These are phyloP conservation scores for Zonotrichia albicollis DNA, from an alignment of 2,797 vertebrate species.

Conservation along the genomic window DNA sequence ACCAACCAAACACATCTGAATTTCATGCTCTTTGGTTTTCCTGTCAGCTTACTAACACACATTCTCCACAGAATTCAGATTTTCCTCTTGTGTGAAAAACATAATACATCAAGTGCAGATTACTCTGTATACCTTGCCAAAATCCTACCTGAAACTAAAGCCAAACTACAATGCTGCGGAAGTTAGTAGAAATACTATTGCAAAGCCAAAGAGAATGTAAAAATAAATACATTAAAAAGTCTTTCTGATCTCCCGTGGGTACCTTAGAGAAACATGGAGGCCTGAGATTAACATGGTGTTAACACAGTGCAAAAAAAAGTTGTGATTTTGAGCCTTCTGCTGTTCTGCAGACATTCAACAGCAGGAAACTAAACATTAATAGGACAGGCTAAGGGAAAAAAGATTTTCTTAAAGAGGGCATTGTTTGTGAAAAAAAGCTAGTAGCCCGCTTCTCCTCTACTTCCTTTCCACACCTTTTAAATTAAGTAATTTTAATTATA, in stretches of 20 bases:
- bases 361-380: not conserved
- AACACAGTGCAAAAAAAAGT: not conserved
- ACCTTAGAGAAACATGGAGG: not conserved
- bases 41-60: constrained; percentile 29
- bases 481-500: rapidly evolving
- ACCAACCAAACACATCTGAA: constrained; percentile 44
- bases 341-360: not conserved
- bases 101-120: constrained; percentile 1
- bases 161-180: not conserved
- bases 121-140: not conserved
- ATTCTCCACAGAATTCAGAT: constrained; percentile 49
- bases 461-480: not conserved
- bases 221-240: not conserved
- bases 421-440: not conserved
- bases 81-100: constrained; percentile 28
- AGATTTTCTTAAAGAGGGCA: not conserved
- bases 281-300: not conserved
- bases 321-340: not conserved
- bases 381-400: not conserved
- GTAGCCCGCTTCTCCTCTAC: not conserved
- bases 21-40: constrained; percentile 59
- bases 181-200: not conserved
- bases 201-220: not conserved
- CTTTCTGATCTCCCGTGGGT: not conserved
- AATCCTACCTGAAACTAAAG: constrained; percentile 4